Conservation (phyloP, 1,140 invertebrate genomes). For the Bombus cullumanus region DNA sequence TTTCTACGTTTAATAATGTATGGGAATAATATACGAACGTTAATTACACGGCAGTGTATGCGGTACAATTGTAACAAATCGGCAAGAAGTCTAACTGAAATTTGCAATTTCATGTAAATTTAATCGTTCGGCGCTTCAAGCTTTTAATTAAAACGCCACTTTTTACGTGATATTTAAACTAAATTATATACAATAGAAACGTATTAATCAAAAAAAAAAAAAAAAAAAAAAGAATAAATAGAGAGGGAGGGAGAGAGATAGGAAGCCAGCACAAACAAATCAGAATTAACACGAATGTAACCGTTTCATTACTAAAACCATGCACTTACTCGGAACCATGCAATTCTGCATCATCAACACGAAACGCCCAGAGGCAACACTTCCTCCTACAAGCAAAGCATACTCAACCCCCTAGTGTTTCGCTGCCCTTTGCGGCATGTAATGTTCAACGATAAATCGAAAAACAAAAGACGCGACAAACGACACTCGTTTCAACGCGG, state of each 20-base stretch:
- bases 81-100: not conserved
- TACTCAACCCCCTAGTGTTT: not conserved
- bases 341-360: not conserved
- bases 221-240: not conserved
- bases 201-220: not conserved
- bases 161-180: not conserved
- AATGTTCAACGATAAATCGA: not conserved
- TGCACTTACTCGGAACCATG: not conserved
- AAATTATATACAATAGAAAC: not conserved
- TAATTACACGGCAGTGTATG: not conserved
- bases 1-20: not conserved
- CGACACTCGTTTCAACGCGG: not conserved
- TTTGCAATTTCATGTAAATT: not conserved
- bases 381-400: not conserved
- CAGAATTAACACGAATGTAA: not conserved
- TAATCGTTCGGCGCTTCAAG: not conserved
- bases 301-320: not conserved
- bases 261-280: not conserved
- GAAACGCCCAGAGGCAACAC: not conserved
- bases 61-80: not conserved
- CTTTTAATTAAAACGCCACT: not conserved
- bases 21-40: not conserved
- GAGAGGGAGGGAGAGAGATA: not conserved
- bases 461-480: not conserved
- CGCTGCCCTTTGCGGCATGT: not conserved